Evolutionary conservation across 2,797 vertebrate species (phyloP).

Genomic region (Dermochelys coriacea): DNA sequence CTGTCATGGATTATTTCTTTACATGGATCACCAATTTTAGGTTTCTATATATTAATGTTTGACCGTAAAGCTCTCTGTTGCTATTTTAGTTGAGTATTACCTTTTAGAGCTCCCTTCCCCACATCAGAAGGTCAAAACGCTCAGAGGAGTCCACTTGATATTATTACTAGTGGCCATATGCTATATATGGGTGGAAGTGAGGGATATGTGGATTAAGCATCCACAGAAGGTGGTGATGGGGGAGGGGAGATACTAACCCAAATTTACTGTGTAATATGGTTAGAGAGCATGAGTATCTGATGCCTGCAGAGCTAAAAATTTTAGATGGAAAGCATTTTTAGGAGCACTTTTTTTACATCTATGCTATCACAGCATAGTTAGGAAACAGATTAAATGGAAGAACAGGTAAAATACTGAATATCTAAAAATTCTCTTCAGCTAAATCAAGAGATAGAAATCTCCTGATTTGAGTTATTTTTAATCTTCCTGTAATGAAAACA

Average conservation of each 20-base stretch:
- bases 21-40: rapidly evolving
- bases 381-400: not conserved
- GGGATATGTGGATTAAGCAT: not conserved
- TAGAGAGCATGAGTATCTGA: not conserved
- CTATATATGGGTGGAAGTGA: rapidly evolving
- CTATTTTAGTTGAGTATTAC: not conserved
- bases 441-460: too few species aligned
- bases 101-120: not conserved
- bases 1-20: slow-evolving; percentile 26
- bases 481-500: too few species aligned
- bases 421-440: too few species aligned
- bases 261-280: not conserved
- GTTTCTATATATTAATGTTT: not conserved
- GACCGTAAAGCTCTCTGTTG: not conserved
- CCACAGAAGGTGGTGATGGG: rapidly evolving
- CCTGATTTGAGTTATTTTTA: too few species aligned
- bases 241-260: not conserved
- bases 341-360: not conserved
- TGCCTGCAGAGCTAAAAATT: not conserved
- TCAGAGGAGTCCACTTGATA: not conserved
- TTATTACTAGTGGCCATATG: not conserved
- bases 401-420: not conserved
- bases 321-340: not conserved
- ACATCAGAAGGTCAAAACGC: not conserved
- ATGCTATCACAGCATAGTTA: not conserved